phyloP scores from a whole-genome alignment of 2,888 invertebrate genomes.

The Campaea margaritaria region DNA sequence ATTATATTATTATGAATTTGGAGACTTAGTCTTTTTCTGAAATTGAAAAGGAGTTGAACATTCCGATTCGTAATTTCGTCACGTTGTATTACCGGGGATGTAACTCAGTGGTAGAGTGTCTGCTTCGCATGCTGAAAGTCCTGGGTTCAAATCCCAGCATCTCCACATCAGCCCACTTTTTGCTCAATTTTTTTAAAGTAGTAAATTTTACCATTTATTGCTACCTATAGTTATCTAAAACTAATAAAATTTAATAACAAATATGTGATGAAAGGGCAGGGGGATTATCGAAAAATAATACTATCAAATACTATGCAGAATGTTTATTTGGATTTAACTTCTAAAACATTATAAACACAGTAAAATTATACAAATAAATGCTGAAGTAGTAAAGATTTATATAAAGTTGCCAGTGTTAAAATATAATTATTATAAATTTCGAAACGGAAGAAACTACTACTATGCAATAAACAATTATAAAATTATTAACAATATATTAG shows the following conservation, averaged over 20 bases:
- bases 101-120: constrained; percentile 86
- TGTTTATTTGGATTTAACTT: constrained; percentile 83
- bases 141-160: constrained; percentile 88
- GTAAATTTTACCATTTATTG: no score
- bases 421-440: constrained; percentile 56
- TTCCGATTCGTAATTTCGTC: neutral
- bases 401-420: constrained; percentile 72
- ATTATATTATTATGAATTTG: no score
- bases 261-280: neutral
- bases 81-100: constrained; percentile 64
- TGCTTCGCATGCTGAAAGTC: constrained; percentile 89
- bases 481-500: constrained; percentile 84
- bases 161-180: constrained; percentile 67
- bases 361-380: constrained; percentile 83
- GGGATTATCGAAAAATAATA: constrained; percentile 14
- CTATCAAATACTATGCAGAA: constrained; percentile 76
- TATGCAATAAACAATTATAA: constrained; percentile 76
- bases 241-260: neutral
- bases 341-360: constrained; percentile 83
- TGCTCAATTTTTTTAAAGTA: neutral
- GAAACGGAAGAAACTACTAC: constrained; percentile 63
- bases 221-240: no score
- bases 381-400: constrained; percentile 66
- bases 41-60: no score
- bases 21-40: no score